These are phyloP conservation scores for Drosophila nannoptera DNA, from an alignment of 1,140 invertebrate genomes.

Conservation along the genomic window DNA sequence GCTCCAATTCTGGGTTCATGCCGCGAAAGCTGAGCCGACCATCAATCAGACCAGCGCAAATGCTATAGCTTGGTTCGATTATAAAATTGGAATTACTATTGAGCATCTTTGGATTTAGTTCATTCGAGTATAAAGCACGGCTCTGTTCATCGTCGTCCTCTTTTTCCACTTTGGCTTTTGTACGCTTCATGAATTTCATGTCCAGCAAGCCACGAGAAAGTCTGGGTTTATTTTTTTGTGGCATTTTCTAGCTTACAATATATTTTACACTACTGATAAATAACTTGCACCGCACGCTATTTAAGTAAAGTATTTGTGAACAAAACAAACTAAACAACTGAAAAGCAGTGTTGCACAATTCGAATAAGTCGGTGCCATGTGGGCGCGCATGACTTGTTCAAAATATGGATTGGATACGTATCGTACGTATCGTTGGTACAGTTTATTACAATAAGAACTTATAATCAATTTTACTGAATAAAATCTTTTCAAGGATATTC, in stretches of 20 bases:
- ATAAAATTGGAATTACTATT: constrained; percentile 83
- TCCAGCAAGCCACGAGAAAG: constrained; percentile 86
- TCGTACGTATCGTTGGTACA: not conserved
- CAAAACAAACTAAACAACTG: constrained; percentile 50
- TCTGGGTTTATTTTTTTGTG: constrained; percentile 74
- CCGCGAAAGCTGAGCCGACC: constrained; percentile 92
- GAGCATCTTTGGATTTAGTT: constrained; percentile 83
- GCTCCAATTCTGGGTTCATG: constrained; percentile 93
- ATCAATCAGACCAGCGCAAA: constrained; percentile 87
- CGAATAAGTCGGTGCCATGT: constrained; percentile 2
- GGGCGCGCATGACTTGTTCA: constrained; percentile 16
- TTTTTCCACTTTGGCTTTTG: constrained; percentile 89
- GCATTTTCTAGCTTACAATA: constrained; percentile 43
- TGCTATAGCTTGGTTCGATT: constrained; percentile 87
- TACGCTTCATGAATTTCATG: constrained; percentile 95
- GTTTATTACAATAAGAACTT: constrained; percentile 3
- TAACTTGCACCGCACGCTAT: constrained; percentile 45
- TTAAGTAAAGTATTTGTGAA: constrained; percentile 29
- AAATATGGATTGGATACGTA: not conserved
- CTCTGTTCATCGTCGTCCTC: constrained; percentile 87
- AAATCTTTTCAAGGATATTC: no score
- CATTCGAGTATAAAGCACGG: constrained; percentile 82
- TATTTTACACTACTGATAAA: not conserved
- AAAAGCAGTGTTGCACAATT: constrained; percentile 16
- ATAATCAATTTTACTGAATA: not conserved